Conservation (phyloP, 2,797 vertebrate species). For the Acestrorhynchus altus region DNA sequence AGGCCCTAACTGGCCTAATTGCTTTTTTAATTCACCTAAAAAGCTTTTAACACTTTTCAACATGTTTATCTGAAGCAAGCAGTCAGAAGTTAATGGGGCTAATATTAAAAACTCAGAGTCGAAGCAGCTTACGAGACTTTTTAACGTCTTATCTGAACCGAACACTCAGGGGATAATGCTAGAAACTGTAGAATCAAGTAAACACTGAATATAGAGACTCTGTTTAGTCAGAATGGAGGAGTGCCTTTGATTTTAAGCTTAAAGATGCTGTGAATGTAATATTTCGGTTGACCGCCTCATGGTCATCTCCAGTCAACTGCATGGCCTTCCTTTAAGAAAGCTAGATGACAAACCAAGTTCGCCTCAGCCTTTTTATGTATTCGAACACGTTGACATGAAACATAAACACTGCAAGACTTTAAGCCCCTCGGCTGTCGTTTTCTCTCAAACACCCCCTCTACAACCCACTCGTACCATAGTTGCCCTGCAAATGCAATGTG, state of each 20-base stretch:
- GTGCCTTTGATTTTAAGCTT: not conserved
- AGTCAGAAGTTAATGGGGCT: slow-evolving; percentile 31
- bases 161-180: slow-evolving; percentile 1
- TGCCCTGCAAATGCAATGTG: slow-evolving; percentile 65
- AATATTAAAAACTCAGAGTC: not conserved
- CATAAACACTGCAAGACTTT: not conserved
- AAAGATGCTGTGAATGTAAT: not conserved
- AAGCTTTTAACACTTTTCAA: slow-evolving; percentile 29
- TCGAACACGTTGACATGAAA: not conserved
- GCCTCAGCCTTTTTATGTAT: not conserved
- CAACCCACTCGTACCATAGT: slow-evolving; percentile 36
- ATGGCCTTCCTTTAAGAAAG: not conserved
- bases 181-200: not conserved
- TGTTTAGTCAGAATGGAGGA: too few relatives aligned
- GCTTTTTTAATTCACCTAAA: slow-evolving; percentile 7
- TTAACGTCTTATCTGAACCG: slow-evolving; percentile 24
- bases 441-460: not conserved
- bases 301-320: not conserved
- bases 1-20: slow-evolving; percentile 27
- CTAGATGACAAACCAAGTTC: not conserved
- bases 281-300: not conserved
- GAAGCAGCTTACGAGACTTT: not conserved
- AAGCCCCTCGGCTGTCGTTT: not conserved
- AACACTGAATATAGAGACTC: not conserved
- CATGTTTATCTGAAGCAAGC: slow-evolving; percentile 32